Evolutionary conservation across 2,888 invertebrate species (phyloP).

Genomic region (Apoderus coryli): DNA sequence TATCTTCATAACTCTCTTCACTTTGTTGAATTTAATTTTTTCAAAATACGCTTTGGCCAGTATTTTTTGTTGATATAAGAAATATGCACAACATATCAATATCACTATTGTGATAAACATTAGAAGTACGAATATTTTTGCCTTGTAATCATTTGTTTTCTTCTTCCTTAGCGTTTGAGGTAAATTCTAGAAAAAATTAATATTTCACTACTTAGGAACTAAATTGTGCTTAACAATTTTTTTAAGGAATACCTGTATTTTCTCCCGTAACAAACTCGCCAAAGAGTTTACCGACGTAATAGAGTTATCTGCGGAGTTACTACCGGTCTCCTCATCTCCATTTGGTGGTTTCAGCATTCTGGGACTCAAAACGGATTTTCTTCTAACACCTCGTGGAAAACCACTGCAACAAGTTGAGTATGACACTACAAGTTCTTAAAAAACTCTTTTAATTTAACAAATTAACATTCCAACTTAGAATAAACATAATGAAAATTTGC

Average conservation of each 20-base stretch:
- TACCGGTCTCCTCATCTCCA: conserved; percentile 40
- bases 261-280: conserved; percentile 68
- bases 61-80: conserved; percentile 70
- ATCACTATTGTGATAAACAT: conserved; percentile 70
- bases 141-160: conserved; percentile 58
- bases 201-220: background rate
- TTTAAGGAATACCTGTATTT: conserved; percentile 49
- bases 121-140: conserved; percentile 65
- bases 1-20: conserved; percentile 56
- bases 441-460: too few relatives aligned
- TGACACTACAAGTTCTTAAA: too few relatives aligned
- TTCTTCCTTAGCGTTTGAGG: conserved; percentile 57
- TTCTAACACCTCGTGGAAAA: conserved; percentile 47
- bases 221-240: conserved; percentile 2
- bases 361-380: conserved; percentile 44
- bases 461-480: too few relatives aligned
- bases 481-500: too few relatives aligned
- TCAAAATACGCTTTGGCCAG: conserved; percentile 71
- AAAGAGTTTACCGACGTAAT: conserved; percentile 76
- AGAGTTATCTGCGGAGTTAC: conserved; percentile 58
- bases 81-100: conserved; percentile 70
- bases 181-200: conserved; percentile 43
- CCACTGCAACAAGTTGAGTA: too few relatives aligned
- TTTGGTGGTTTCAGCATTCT: conserved; percentile 37
- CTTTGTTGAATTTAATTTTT: conserved; percentile 69